Evolutionary conservation across 2,797 vertebrate species (phyloP), one percentile per base, ranked within the genome.

Genomic region (Argentina silus): DNA sequence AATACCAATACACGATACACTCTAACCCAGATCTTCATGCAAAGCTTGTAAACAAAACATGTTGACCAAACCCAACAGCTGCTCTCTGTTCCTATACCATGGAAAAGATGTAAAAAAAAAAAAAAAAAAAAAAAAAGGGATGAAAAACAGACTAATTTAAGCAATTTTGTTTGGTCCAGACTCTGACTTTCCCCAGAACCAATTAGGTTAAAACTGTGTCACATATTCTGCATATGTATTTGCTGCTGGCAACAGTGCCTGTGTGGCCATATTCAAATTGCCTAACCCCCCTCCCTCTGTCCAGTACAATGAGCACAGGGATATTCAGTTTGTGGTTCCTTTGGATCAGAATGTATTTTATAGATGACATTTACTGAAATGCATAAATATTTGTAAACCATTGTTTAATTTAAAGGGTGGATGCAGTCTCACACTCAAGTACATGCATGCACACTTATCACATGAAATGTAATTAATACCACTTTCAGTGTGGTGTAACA

Each of bases 11-110:
- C 43, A 21, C 43, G n/a, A 64, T 36, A 64, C n/a, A 50, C 19
- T 59, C 53, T 53, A 3, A 12, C 19, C 50, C n/a, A 50, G 66
- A 47, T 60, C 59, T 59, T 15, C 61, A 70, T 78, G 74, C 51
- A 78, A 78, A 81, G 42, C 66, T 53, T 64, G 51, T 78, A 76
- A 77, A 66, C 76, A 83, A 80, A 82, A 67, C 67, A 51, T 66
- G 42, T 64, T 47, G n/a, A 60, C n/a, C 43, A 71, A 62, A 19
- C 23, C 45, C 60, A 65, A 78, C 68, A 69, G 59, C 48, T 76
- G 56, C 23, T 75, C 42, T 72, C 42, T 19, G 10, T 56, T 70
- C 47, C 19, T 43, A 60, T 48, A 69, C 50, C 7, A 68, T 69
- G 55, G 53, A 53, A 47, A 70, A 6, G 15, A 74, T 47, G 10